Conservation (phyloP, 2,888 invertebrate genomes). For the Leucozona laternaria region DNA sequence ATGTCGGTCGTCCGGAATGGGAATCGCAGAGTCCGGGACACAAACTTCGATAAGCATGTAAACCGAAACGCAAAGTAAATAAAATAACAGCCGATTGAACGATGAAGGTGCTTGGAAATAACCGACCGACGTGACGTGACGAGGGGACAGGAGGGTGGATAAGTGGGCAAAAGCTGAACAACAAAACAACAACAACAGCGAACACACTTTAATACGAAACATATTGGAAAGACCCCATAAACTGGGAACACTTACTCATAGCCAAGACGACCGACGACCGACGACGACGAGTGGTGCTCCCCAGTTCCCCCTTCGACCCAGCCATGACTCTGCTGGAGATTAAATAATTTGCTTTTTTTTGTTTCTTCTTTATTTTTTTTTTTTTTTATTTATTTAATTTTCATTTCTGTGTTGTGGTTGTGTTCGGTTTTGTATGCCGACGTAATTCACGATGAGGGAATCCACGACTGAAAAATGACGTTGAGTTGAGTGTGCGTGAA, state of each 20-base stretch:
- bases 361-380: constrained; percentile 4
- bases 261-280: constrained; percentile 24
- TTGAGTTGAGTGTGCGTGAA: constrained; percentile 66
- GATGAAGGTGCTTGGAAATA: background rate
- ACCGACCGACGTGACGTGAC: background rate
- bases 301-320: background rate
- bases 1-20: constrained; percentile 52
- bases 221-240: constrained; percentile 65
- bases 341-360: constrained; percentile 63
- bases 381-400: constrained; percentile 20
- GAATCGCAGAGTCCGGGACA: constrained; percentile 46
- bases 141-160: background rate
- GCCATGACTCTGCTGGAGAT: constrained; percentile 35
- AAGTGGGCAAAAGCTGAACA: constrained; percentile 20
- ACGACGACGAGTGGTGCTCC: constrained; percentile 42
- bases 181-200: constrained; percentile 23
- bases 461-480: constrained; percentile 67
- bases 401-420: constrained; percentile 33
- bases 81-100: constrained; percentile 52
- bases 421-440: constrained; percentile 44
- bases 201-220: constrained; percentile 30
- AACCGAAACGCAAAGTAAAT: constrained; percentile 54
- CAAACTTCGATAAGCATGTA: constrained; percentile 68
- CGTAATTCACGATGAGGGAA: constrained; percentile 48
- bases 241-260: constrained; percentile 69